A percentile compares a stretch with the other conserved stretches of the same genome.
phyloP scores from a whole-genome alignment of 2,113 vertebrate genomes.

The Pimephales promelas region DNA sequence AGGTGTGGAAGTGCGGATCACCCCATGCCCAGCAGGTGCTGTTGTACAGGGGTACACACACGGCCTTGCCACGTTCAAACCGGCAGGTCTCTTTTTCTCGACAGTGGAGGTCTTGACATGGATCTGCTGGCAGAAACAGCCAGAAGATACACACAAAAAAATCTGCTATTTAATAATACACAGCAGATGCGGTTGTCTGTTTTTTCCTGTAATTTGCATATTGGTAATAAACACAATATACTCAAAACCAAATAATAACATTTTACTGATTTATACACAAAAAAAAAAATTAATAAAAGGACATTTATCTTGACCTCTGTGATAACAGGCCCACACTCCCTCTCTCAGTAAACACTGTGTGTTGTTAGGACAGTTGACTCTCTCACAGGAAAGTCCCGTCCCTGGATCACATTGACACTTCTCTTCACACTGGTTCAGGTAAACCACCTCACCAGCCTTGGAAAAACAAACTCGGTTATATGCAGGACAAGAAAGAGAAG shows the following conservation, averaged over 20 bases:
- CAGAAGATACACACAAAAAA: neutral
- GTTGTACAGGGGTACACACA: slow-evolving; percentile 73
- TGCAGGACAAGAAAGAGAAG: neutral
- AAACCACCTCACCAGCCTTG: slow-evolving; percentile 75
- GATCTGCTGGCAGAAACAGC: slow-evolving; percentile 69
- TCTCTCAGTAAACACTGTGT: slow-evolving; percentile 74
- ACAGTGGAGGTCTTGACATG: slow-evolving; percentile 74
- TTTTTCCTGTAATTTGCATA: neutral
- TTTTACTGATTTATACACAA: too few species aligned
- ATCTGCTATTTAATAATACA: neutral
- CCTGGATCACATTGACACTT: slow-evolving; percentile 73
- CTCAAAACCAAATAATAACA: too few species aligned
- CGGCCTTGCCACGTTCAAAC: slow-evolving; percentile 59
- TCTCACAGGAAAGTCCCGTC: slow-evolving; percentile 70
- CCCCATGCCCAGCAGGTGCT: slow-evolving; percentile 76
- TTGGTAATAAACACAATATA: neutral
- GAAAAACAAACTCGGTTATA: slow-evolving; percentile 4
- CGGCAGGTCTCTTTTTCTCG: slow-evolving; percentile 77
- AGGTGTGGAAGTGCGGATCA: slow-evolving; percentile 81
- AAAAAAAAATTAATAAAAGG: too few species aligned
- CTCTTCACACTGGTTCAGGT: slow-evolving; percentile 67
- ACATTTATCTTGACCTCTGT: slow-evolving; percentile 70
- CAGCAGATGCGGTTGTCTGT: neutral
- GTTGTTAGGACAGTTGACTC: slow-evolving; percentile 66
- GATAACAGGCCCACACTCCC: slow-evolving; percentile 72